Evolutionary conservation across 2,888 invertebrate genomes (phyloP), one percentile per base, ranked within the genome.

Genomic region (Cephus nigrinus): DNA sequence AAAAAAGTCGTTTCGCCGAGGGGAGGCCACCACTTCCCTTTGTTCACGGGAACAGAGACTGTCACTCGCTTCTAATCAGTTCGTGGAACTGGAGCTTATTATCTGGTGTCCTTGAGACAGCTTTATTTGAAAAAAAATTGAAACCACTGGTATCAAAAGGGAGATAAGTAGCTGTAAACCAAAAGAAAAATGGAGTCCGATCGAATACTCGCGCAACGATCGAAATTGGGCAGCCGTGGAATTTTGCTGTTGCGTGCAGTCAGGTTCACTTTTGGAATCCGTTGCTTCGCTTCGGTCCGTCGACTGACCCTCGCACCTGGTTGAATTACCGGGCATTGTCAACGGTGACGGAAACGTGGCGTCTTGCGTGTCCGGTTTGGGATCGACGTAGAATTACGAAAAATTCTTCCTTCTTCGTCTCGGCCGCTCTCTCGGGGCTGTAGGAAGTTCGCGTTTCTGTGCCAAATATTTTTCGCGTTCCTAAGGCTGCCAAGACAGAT

Each of bases 401-500:
- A 55, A 55, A 23, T 55, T 55, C 55, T 55, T 55, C 55, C 23
- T 23, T 9, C 55, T 23, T 55, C 23, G 12, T 12, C 4, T 36
- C 36, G 36, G 36, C 33, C 34, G 40, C 15, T 12, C 40, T 34
- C 32, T 76, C 73, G 36, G 31, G 30, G 35, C 40, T 68, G 68
- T 69, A 80, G 79, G 78, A 83, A 80, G 76, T 82, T 80, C 12
- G 78, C 79, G 71, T 78, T 79, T 77, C 73, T 72, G 76, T 78
- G 79, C 74, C 78, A 81, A 80, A 79, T 80, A 80, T 79, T 80
- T 81, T 80, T 71, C 33, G 12, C 32, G 71, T 71, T 55, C 55
- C 73, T 35, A 36, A 36, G 69, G 75, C 76, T 75, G 79, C 55
- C 77, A 80, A 79, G 68, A 77, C 75, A 76, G 76, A 80, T 79